Base-by-base conservation (phyloP, 2,113 vertebrate species). In the Eulemur rufifrons region DNA sequence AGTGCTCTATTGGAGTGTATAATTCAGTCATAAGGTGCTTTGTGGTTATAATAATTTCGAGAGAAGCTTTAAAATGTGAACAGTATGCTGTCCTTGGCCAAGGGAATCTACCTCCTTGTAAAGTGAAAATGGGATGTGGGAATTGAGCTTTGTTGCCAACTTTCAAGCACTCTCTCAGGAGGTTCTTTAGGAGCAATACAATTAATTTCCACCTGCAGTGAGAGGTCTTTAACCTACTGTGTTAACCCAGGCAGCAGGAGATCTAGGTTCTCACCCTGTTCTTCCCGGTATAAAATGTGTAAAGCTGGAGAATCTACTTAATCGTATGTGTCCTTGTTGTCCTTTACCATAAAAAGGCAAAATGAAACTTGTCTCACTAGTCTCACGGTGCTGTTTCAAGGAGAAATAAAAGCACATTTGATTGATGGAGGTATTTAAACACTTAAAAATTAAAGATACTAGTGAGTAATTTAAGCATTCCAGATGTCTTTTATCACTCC, bases 61-160 rank as follows among this genome's bases (percentile, higher is more conserved):
- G 17, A 25, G 29, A 47, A 81, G 3, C 32, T 94, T 96, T 85
- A 87, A 86, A 93, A 68, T 64, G 39, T 96, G 87, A 80, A 63
- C 32, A 63, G 4, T 83, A 47, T 56, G 25, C 42, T 95, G 21
- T 83, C 69, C 23, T 89, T 86, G 13, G 34, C 37, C 11, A n/a
- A 42, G 18, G 34, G 59, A 95, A 66, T 63, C 12, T 74, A n/a
- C 17, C 39, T 71, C 20, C 47, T 47, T 71, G 1, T 71, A n/a
- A 96, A 94, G 52, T 97, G 94, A 96, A 97, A 95, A 74, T 73
- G 56, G 39, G 20, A 82, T 69, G 29, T 83, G 88, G 63, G 59
- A 94, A 69, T 50, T 76, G 87, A 25, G 34, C 64, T 95, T 80
- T 66, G 6, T 32, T 69, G 37, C 34, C 29, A 74, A 73, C 52